Conservation (phyloP, 2,113 vertebrate species). For the Megaceryle torquata region DNA sequence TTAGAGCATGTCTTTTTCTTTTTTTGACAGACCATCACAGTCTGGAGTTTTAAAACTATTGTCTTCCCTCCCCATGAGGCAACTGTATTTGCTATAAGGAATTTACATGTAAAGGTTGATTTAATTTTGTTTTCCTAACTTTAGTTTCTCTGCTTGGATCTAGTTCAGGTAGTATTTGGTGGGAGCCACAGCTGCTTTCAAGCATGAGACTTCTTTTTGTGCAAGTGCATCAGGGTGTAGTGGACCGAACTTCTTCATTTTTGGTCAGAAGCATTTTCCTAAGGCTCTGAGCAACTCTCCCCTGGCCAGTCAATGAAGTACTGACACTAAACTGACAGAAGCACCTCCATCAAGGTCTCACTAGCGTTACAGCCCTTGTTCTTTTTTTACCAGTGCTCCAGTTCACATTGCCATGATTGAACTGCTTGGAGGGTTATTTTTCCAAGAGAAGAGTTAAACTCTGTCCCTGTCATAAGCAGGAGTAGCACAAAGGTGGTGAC, state of each 20-base stretch:
- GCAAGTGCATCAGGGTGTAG: neutral
- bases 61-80: neutral
- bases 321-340: neutral
- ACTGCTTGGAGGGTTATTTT: neutral
- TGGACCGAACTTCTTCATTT: neutral
- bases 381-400: neutral
- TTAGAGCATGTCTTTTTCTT: neutral
- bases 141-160: neutral
- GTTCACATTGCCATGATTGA: neutral
- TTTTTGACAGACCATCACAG: neutral
- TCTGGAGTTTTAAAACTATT: neutral
- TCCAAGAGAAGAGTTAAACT: neutral
- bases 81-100: neutral
- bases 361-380: neutral
- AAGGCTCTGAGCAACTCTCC: neutral
- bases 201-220: neutral
- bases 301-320: neutral
- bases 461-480: neutral
- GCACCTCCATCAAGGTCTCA: neutral
- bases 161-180: neutral
- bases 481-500: rapidly evolving
- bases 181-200: neutral
- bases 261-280: neutral
- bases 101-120: neutral
- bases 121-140: neutral